Evolutionary conservation across 2,888 invertebrate genomes (phyloP), one percentile per base, ranked within the genome.

Genomic region (Ellobium chinense): DNA sequence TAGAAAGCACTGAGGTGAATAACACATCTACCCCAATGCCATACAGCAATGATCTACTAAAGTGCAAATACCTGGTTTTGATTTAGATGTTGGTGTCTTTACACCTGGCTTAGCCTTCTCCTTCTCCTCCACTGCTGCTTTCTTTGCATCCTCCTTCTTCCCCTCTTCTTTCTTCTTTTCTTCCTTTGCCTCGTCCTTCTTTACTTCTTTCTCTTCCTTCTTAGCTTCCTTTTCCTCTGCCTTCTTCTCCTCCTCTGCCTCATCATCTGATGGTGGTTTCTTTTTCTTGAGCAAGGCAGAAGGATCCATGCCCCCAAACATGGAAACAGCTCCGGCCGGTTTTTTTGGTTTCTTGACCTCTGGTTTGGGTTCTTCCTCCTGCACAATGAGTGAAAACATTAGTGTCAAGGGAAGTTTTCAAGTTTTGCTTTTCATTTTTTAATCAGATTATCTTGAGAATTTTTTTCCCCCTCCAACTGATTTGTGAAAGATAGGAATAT

Each of bases 271-370:
- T 27, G 72, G 68, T n/a, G 73, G 18, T n/a, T 78, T 82, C 73
- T 84, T 86, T 73, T 87, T 86, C 83, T 86, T 88, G 62, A 84
- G 82, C 29, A 83, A 78, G 31, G 82, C 84, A 29, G 83, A 82
- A 1, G 87, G 86, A 65, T 89, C 88, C 21, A 88, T 60, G 63
- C 87, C 87, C 21, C 91, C 92, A 88, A 92, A 91, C 91, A 91
- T 91, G 5, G 92, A 89, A 69, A 92, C 92, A 4, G 91, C 91
- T 2, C 92, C 91, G 18, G 89, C 86, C 34, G 91, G 92, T 24
- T 89, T 83, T 90, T 91, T 85, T 1, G 86, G 89, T 39, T 75
- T 74, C 18, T 54, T 62, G 1, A 37, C 9, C 36, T 78, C 72
- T 27, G 58, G 58, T 58, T 58, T 39, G 3, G 63, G 39, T 31